Evolutionary conservation across 1,140 invertebrate genomes (phyloP), one percentile per base, ranked within the genome.

Genomic region (Drosophila kurseongensis): DNA sequence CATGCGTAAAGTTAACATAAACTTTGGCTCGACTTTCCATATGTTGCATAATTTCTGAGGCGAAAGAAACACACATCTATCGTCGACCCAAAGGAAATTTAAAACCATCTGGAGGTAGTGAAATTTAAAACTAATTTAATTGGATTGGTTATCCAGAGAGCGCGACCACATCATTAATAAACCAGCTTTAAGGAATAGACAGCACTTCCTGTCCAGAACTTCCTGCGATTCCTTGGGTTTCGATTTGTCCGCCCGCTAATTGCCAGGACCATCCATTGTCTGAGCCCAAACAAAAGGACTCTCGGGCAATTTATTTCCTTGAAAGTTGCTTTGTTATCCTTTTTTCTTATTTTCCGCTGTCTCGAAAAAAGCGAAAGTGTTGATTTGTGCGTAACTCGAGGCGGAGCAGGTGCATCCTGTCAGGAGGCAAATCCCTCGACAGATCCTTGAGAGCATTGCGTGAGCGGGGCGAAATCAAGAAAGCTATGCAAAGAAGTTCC

Each of bases 361-460:
- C 54, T 42, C 38, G 6, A 16, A 10, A 51, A 75, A 83, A 88
- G 76, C 75, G 80, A 89, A 88, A 88, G 83, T 88, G 83, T 83
- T 88, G 79, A 88, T 89, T 89, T 89, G 75, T 78, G 65, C 75
- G 76, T 80, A 83, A 63, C 56, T 66, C 57, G 56, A 66, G 51
- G 63, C 57, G 52, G 47, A 86, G 67, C 83, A 88, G 83, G 83
- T 88, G 83, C 72, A 76, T 88, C 83, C 83, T 88, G 83, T 45
- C 57, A 42, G 44, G 41, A 32, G 27, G 45, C 18, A 51, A 23
- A 52, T 77, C 69, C 71, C 57, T 45, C 7, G 58, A 16, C 42
- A 47, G 48, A 61, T 55, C 74, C 63, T 66, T 72, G 36, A 58
- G 62, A 54, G 40, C 36, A 55, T 48, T 62, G 18, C 48, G 66